Base-by-base conservation (phyloP, 2,797 vertebrate genomes). In the Gephyroberyx darwinii region DNA sequence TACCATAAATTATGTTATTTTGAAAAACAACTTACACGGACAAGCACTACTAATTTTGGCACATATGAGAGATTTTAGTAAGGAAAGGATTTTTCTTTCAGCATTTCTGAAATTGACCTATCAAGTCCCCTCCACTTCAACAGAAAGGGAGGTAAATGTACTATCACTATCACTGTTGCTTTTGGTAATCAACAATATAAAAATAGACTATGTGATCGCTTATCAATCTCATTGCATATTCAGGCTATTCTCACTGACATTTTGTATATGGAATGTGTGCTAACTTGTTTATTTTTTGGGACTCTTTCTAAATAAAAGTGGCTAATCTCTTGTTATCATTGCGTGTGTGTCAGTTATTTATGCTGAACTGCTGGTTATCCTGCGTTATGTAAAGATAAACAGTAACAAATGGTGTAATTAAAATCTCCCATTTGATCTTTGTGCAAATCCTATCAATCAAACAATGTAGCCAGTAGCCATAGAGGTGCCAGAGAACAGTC, bases 181-280 rank as follows among this genome's bases (percentile, higher is more conserved):
- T 87, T 91, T 82, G 26, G 77, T 88, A 83, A 78, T 83, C 67
- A 76, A 84, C 71, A 70, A 84, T 83, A 85, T 74, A 83, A 79
- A 77, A 78, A 86, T 78, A 73, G 80, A 82, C 75, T 43, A 43
- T 43, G 72, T 91, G 81, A 85, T 88, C 79, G 88, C 83, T 90
- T 89, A 78, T 88, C 83, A 84, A 19, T 87, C 85, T 74, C 84
- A 90, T 92, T 20, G 71, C 89, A 88, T 91, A 87, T 90, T 83
- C 89, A 87, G 85, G 86, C 88, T 91, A 78, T 87, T 92, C 86
- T 91, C 90, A 92, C 87, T 90, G 87, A 91, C 92, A 92, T 94
- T 94, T 94, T 95, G 87, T 93, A 94, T 92, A 88, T 93, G 92
- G 90, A 94, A 94, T 93, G 92, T 94, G 93, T 95, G 92, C 92